Evolutionary conservation across 2,797 vertebrate genomes (phyloP), one percentile per base, ranked within the genome.

Genomic region (Microctenopoma steveboyesi): DNA sequence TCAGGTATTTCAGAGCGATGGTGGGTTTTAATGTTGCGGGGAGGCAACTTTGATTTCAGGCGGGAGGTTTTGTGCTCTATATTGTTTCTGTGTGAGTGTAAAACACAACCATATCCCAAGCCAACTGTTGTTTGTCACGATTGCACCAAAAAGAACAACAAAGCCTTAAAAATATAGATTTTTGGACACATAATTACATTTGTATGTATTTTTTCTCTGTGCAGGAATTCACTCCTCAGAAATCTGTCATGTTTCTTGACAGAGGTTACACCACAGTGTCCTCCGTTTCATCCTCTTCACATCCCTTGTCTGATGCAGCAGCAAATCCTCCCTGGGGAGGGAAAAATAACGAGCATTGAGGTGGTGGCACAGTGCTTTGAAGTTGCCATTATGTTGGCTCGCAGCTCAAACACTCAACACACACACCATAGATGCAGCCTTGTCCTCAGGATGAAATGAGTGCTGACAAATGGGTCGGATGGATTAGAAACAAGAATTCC

Each of bases 391-490:
- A 89, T 79, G 88, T 92, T 90, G 91, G 88, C 84, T 81, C 61
- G 76, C 73, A 76, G 91, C 92, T 94, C 88, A 90, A 90, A 92
- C 87, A 49, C 84, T 53, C 74, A 62, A 71, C 30, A 33, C 30
- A 33, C 30, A 33, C 30, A 33, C 77, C 72, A 92, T 85, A 92
- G 90, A 86, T 74, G 76, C 79, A 9, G 88, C 89, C 90, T 92
- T 91, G 90, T 94, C 86, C 79, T 88, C 74, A 51, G 89, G 87
- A 83, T 90, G 89, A 93, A 22, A 92, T 91, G 90, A 89, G 84
- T 79, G 86, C 83, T 86, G 86, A 91, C 90, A 85, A 88, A 89
- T 89, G 85, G 77, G 73, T 88, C 76, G 77, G 69, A 69, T 12
- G 64, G 80, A 91, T 92, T 90, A 88, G 72, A 64, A 50, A 28